Percentiles rank a stretch among this genome's conserved stretches.
phyloP scores from a whole-genome alignment of 2,888 invertebrate genomes.

The Listrodromus nycthemerus region DNA sequence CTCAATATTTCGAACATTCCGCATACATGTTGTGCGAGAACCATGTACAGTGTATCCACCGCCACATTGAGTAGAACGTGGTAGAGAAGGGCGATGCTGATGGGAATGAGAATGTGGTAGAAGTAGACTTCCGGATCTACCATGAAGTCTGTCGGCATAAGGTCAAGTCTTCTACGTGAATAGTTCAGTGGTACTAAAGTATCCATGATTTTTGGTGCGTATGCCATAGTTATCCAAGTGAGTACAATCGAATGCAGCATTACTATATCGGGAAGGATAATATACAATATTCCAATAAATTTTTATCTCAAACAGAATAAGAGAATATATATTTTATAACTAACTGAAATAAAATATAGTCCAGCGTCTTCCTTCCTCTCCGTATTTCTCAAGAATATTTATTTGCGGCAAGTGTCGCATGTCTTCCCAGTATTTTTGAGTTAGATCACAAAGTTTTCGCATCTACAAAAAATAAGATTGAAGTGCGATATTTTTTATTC shows the following conservation, averaged over 20 bases:
- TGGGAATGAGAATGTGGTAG: background rate
- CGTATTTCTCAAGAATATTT: background rate
- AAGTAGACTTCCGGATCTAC: background rate
- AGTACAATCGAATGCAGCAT: background rate
- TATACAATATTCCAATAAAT: background rate
- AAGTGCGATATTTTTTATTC: background rate
- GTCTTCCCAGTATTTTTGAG: background rate
- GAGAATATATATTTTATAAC: background rate
- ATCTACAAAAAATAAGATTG: background rate
- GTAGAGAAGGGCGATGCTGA: background rate
- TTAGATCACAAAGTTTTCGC: background rate
- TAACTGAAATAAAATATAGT: background rate
- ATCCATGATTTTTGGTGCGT: background rate
- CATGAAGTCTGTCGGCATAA: background rate
- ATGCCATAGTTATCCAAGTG: background rate
- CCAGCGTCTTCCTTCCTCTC: background rate
- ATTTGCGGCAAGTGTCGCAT: background rate
- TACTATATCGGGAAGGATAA: background rate
- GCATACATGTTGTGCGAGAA: background rate
- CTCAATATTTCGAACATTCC: background rate
- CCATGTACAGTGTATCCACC: background rate
- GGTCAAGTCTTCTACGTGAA: background rate
- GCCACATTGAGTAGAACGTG: background rate
- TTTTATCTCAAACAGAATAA: background rate
- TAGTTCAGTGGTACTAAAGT: background rate